Percentiles rank a stretch among this genome's conserved stretches.
Conservation (phyloP, 2,113 vertebrate species). For the Paradoxurus hermaphroditus region DNA sequence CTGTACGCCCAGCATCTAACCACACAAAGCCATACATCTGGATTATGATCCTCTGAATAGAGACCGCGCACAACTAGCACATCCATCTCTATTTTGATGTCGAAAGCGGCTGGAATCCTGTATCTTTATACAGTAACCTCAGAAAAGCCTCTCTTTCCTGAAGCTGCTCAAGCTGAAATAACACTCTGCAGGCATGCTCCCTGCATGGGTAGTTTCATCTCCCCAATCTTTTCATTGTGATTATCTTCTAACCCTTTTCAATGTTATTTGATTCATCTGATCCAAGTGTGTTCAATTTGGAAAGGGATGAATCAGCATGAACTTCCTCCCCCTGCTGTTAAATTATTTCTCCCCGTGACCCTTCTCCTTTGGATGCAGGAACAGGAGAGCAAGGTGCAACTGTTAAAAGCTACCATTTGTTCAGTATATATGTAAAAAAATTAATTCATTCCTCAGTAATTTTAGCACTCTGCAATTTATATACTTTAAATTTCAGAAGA, state of each 20-base stretch:
- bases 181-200: not conserved
- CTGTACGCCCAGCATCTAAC: not conserved
- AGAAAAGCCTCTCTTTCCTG: not conserved
- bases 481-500: not conserved
- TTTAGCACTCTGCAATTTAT: conserved; percentile 33
- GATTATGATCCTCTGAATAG: not conserved
- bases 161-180: not conserved
- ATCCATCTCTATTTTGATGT: not conserved
- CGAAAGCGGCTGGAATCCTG: not conserved
- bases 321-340: not conserved
- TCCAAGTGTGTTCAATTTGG: not conserved
- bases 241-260: not conserved
- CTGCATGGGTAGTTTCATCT: not conserved
- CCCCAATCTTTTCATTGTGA: not conserved
- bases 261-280: conserved; percentile 3
- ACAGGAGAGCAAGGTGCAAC: not conserved
- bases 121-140: not conserved
- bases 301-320: conserved; percentile 24
- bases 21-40: not conserved
- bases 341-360: conserved; percentile 43
- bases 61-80: not conserved
- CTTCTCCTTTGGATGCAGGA: not conserved
- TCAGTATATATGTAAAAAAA: not conserved
- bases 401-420: not conserved
- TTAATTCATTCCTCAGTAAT: not conserved